Evolutionary conservation across 1,140 invertebrate genomes (phyloP).

Genomic region (Episyrphus balteatus): DNA sequence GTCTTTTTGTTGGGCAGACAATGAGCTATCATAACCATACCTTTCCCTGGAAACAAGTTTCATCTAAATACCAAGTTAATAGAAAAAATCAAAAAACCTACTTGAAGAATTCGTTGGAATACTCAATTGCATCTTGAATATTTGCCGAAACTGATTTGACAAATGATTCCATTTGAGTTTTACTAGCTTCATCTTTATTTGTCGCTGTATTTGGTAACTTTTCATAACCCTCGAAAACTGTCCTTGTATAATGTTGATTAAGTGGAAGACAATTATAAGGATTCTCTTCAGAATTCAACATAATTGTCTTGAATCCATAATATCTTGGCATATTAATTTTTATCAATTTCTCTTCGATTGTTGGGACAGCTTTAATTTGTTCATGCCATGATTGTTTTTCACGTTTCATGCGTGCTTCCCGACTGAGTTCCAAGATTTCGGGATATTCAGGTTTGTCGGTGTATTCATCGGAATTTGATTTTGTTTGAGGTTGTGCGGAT

Average conservation of each 20-base stretch:
- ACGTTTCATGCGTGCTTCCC: constrained; percentile 33
- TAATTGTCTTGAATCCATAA: constrained; percentile 58
- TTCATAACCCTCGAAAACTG: constrained; percentile 44
- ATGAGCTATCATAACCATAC: constrained; percentile 10
- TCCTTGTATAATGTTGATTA: constrained; percentile 61
- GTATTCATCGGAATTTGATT: constrained; percentile 24
- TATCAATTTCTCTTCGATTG: constrained; percentile 71
- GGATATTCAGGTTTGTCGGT: constrained; percentile 47
- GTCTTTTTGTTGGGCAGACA: constrained; percentile 30
- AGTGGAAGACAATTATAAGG: constrained; percentile 56
- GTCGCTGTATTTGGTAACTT: constrained; percentile 34
- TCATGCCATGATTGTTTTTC: constrained; percentile 41
- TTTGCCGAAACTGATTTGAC: constrained; percentile 13
- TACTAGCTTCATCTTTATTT: background rate
- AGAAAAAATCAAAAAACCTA: constrained; percentile 4
- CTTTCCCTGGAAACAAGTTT: background rate
- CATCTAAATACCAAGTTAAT: background rate
- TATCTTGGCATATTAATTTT: constrained; percentile 68
- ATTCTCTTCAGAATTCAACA: constrained; percentile 46
- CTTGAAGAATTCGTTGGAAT: constrained; percentile 19
- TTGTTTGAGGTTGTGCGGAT: no score
- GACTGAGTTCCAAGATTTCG: constrained; percentile 45
- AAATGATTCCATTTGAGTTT: constrained; percentile 32
- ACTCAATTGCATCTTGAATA: constrained; percentile 22
- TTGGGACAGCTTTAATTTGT: constrained; percentile 50